Evolutionary conservation across 2,888 invertebrate genomes (phyloP), one percentile per base, ranked within the genome.

Genomic region (Orgyia antiqua): DNA sequence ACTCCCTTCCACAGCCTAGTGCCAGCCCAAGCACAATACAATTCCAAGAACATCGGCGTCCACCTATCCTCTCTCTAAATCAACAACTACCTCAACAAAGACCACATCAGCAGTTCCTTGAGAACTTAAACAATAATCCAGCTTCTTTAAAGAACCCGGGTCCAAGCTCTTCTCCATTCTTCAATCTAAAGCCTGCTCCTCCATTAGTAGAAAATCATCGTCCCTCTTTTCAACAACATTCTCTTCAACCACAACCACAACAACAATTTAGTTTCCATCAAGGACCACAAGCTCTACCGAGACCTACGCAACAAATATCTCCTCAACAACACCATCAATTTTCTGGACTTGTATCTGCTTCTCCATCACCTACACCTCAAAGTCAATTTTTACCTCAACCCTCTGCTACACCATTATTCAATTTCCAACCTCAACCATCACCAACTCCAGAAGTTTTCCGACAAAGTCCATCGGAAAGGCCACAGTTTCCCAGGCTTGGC

Each of bases 81-180:
- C 87, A 88, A 58, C 88, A 88, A 34, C 69, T 88, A 37, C 87
- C 88, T 4, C 89, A 88, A 45, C 80, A 68, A 52, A 63, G 68
- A 54, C 88, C 71, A 24, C 63, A 47, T 33, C 78, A 74, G 28
- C 71, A 79, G 33, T 86, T 86, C 24, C 68, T 48, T 50, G 87
- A 73, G 57, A 65, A 48, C 50, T 69, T 43, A 57, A 77, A 45
- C 59, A 87, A 64, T 48, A 66, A 82, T 57, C 49, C 83, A 51
- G 68, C 60, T 36, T 79, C 48, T 64, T 62, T 58, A 42, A 63
- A 52, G 39, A 74, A 62, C 20, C 72, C 83, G 2, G 77, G 63
- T 23, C 72, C 83, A 1, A 80, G 64, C 29, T 57, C 79, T 63
- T 43, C 88, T 55, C 64, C 82, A 39, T 65, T 87, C 62, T 70